These are phyloP conservation scores for Procambarus virginalis DNA, from an alignment of 1,140 invertebrate genomes.

Conservation along the genomic window DNA sequence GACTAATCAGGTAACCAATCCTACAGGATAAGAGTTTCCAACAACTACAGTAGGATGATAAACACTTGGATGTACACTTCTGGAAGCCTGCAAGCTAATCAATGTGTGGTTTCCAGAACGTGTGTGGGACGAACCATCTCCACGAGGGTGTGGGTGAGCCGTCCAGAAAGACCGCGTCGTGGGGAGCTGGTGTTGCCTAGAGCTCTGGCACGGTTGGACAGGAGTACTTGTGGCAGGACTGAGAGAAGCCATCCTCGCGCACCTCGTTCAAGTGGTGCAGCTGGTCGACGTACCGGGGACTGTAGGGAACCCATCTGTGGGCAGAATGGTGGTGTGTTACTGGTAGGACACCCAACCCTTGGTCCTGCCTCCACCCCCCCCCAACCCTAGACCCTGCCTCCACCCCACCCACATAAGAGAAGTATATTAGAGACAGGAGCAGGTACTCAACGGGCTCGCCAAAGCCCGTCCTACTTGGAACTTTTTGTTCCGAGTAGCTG, in stretches of 20 bases:
- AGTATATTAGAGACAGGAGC: no score
- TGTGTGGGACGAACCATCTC: not conserved
- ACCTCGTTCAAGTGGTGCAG: not conserved
- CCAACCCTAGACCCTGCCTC: no score
- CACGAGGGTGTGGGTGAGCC: not conserved
- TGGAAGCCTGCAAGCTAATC: not conserved
- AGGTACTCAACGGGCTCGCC: no score
- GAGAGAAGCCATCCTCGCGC: not conserved
- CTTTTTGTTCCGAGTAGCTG: no score
- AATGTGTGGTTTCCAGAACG: not conserved
- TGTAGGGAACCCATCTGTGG: conserved; percentile 20
- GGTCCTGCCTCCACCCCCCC: no score
- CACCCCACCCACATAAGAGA: no score
- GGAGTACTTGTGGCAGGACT: conserved; percentile 21
- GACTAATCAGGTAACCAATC: no score
- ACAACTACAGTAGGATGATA: no score
- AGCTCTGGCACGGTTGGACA: conserved; percentile 28
- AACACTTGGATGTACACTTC: not conserved
- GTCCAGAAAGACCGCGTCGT: not conserved
- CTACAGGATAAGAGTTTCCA: no score
- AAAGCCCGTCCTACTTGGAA: no score
- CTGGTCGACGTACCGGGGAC: not conserved
- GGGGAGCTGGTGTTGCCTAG: not conserved
- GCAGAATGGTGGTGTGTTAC: not conserved
- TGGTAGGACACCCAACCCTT: no score